Conservation (phyloP, 1,140 invertebrate genomes). For the Radopholus similis region DNA sequence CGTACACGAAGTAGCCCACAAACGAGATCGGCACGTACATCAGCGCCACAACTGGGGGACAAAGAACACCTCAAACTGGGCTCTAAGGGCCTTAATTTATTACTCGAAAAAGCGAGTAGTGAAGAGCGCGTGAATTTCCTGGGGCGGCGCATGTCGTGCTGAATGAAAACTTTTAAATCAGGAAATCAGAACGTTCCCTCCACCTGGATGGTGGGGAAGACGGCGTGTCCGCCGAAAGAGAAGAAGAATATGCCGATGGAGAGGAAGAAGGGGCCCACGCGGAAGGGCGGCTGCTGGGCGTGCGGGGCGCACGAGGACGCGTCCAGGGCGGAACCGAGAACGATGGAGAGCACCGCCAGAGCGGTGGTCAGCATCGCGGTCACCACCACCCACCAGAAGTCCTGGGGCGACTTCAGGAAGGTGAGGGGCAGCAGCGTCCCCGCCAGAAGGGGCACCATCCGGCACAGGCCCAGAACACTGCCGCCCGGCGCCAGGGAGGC, state of each 20-base stretch:
- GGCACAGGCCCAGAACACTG: slow-evolving; percentile 27
- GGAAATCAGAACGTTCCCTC: background rate
- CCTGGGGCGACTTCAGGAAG: slow-evolving; percentile 37
- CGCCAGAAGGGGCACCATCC: slow-evolving; percentile 38
- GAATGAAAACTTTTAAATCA: slow-evolving; percentile 7
- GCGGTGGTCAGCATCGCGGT: slow-evolving; percentile 43
- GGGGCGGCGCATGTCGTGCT: slow-evolving; percentile 42
- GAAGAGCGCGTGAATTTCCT: slow-evolving; percentile 37
- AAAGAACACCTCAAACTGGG: background rate
- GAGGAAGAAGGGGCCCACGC: slow-evolving; percentile 21
- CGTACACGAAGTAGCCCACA: slow-evolving; percentile 38
- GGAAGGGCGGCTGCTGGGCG: slow-evolving; percentile 24
- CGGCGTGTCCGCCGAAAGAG: slow-evolving; percentile 42
- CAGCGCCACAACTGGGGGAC: slow-evolving; percentile 24
- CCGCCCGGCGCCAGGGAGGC: slow-evolving; percentile 21
- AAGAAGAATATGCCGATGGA: slow-evolving; percentile 47
- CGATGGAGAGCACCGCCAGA: slow-evolving; percentile 38
- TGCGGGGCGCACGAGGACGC: slow-evolving; percentile 17
- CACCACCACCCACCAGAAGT: slow-evolving; percentile 44
- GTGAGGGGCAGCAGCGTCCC: slow-evolving; percentile 37
- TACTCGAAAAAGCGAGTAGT: slow-evolving; percentile 38
- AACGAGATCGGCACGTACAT: slow-evolving; percentile 36
- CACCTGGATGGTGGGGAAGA: slow-evolving; percentile 40
- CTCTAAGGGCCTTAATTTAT: slow-evolving; percentile 6
- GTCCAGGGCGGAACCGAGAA: slow-evolving; percentile 32